Evolutionary conservation across 2,797 vertebrate genomes (phyloP).

Genomic region (Sebastes hopkinsi): DNA sequence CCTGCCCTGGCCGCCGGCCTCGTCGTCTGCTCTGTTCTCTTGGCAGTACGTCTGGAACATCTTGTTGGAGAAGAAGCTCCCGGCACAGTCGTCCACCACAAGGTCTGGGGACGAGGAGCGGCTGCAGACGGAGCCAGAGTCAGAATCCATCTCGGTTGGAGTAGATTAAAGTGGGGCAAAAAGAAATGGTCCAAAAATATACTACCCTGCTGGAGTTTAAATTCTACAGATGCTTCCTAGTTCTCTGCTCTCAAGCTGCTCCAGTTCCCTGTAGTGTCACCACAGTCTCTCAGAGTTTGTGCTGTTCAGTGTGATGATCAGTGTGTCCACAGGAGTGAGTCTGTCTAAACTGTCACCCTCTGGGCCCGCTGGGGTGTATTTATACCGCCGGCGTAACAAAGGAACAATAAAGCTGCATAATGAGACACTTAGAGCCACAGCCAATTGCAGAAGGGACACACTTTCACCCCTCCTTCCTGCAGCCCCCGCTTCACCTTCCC

Average conservation of each 20-base stretch:
- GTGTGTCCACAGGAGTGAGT: slow-evolving; percentile 58
- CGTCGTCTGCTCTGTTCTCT: slow-evolving; percentile 51
- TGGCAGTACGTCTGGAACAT: slow-evolving; percentile 81
- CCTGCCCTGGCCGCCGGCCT: slow-evolving; percentile 16
- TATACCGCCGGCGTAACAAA: slow-evolving; percentile 84
- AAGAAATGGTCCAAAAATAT: slow-evolving; percentile 10
- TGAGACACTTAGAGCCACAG: slow-evolving; percentile 83
- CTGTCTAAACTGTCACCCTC: slow-evolving; percentile 69
- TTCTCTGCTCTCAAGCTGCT: background rate
- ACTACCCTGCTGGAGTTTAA: background rate
- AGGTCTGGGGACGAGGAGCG: slow-evolving; percentile 86
- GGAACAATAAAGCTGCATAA: slow-evolving; percentile 87
- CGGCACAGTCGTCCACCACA: slow-evolving; percentile 74
- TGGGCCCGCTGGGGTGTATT: slow-evolving; percentile 75
- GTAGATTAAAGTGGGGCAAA: background rate
- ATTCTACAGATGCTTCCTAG: slow-evolving; percentile 7
- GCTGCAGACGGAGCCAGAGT: slow-evolving; percentile 81
- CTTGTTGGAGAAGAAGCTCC: slow-evolving; percentile 80
- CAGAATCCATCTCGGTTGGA: slow-evolving; percentile 82
- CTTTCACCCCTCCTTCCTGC: slow-evolving; percentile 74
- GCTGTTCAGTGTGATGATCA: slow-evolving; percentile 28
- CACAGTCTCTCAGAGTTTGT: slow-evolving; percentile 27
- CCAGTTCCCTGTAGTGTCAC: slow-evolving; percentile 5
- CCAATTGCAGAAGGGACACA: slow-evolving; percentile 86
- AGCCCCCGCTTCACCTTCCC: slow-evolving; percentile 69